Conservation (phyloP, 2,888 invertebrate genomes). For the Drosophila falleni region DNA sequence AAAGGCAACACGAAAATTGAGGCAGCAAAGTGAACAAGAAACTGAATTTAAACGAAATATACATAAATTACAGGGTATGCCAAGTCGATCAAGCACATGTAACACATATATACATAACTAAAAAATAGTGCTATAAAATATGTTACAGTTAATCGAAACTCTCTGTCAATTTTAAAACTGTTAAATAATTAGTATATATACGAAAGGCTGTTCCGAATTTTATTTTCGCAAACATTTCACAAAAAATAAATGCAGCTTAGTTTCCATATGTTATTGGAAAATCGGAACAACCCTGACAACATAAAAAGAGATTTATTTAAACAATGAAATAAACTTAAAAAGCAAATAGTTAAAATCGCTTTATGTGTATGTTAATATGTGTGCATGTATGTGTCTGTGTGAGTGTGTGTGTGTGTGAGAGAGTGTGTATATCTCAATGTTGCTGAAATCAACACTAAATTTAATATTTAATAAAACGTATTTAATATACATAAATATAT, state of each 20-base stretch:
- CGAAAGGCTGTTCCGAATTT: not conserved
- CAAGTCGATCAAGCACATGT: conserved; percentile 19
- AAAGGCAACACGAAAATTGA: conserved; percentile 2
- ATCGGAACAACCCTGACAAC: not conserved
- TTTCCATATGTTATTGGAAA: not conserved
- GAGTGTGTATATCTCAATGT: conserved; percentile 67
- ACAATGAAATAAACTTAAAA: conserved; percentile 20
- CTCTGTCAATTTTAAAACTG: conserved; percentile 22
- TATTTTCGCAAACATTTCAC: not conserved
- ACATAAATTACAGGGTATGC: conserved; percentile 54
- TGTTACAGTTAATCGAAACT: conserved; percentile 17
- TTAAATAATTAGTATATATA: not conserved
- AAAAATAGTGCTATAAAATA: not conserved
- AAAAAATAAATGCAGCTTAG: no score
- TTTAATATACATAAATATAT: conserved; percentile 19
- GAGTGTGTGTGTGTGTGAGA: conserved; percentile 27
- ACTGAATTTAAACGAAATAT: conserved; percentile 19
- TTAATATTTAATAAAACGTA: conserved; percentile 30
- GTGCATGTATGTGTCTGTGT: not conserved
- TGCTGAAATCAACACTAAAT: conserved; percentile 75
- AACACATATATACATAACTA: conserved; percentile 3
- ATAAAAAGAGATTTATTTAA: conserved; percentile 20
- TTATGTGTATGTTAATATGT: conserved; percentile 40
- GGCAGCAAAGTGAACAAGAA: conserved; percentile 6
- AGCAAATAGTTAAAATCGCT: conserved; percentile 43